A percentile compares a stretch with the other conserved stretches of the same genome.
phyloP scores from a whole-genome alignment of 2,797 vertebrate genomes.

The Botia almorhae region DNA sequence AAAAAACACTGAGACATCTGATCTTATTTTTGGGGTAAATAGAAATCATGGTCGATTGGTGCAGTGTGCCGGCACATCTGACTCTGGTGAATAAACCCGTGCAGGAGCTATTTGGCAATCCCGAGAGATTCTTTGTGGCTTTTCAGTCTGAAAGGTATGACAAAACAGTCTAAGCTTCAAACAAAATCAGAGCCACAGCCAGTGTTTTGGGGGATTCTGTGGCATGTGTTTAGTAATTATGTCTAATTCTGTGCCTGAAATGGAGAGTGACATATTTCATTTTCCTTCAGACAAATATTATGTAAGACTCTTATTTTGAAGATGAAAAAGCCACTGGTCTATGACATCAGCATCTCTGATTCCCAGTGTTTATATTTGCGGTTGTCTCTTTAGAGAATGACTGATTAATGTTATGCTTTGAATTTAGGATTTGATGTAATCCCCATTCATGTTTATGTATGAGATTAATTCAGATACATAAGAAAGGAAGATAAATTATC shows the following conservation, averaged over 20 bases:
- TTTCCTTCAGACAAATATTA: conserved; percentile 34
- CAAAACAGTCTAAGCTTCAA: conserved; percentile 52
- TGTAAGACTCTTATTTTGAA: conserved; percentile 34
- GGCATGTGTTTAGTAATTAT: conserved; percentile 30
- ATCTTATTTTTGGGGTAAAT: conserved; percentile 33
- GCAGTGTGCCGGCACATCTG: conserved; percentile 64
- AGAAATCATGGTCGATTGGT: conserved; percentile 33
- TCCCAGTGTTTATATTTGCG: conserved; percentile 23
- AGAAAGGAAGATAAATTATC: background rate
- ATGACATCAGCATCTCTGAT: conserved; percentile 21
- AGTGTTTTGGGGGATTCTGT: conserved; percentile 40
- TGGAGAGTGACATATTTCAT: conserved; percentile 32
- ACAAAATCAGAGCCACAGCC: conserved; percentile 41
- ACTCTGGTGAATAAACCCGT: conserved; percentile 45
- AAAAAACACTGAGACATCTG: background rate
- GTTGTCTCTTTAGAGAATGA: conserved; percentile 12
- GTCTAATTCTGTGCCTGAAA: conserved; percentile 35
- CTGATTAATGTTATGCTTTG: conserved; percentile 22
- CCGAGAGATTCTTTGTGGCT: conserved; percentile 48
- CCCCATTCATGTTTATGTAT: background rate
- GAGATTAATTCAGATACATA: background rate
- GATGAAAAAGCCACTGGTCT: background rate
- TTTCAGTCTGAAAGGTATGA: conserved; percentile 50
- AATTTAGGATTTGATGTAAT: conserved; percentile 19
- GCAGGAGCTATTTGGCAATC: conserved; percentile 39